These are phyloP conservation scores for Brachionus asplanchnoidis DNA, from an alignment of 1,140 invertebrate species.

Conservation along the genomic window DNA sequence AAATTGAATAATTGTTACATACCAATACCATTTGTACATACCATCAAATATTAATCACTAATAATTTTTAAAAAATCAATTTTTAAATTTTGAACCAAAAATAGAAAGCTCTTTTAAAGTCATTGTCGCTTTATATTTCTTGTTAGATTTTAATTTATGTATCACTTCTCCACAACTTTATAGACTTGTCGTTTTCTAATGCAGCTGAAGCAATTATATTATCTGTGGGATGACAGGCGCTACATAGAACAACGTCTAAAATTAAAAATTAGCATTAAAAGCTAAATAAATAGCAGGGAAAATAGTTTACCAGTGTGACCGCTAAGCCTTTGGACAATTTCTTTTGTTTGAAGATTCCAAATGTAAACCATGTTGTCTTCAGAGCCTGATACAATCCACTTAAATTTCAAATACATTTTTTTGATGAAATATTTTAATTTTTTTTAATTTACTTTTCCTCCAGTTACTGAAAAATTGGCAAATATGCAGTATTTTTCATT, in stretches of 20 bases:
- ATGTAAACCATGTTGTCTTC: slow-evolving; percentile 99
- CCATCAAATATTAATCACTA: not conserved
- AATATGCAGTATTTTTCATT: slow-evolving; percentile 99
- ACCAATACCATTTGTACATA: not conserved
- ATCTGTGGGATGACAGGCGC: slow-evolving; percentile 94
- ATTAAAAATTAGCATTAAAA: slow-evolving; percentile 47
- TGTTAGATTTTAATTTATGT: not conserved
- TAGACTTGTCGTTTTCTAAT: slow-evolving; percentile 96
- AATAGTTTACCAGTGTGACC: slow-evolving; percentile 76
- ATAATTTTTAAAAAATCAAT: not conserved
- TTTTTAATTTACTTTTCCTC: slow-evolving; percentile 74
- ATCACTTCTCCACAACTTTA: slow-evolving; percentile 77
- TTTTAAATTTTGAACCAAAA: slow-evolving; percentile 13
- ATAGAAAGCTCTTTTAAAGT: not conserved
- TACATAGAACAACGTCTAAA: slow-evolving; percentile 89
- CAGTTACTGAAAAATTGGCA: slow-evolving; percentile 98
- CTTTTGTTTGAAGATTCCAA: slow-evolving; percentile 99
- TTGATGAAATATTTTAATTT: slow-evolving; percentile 21
- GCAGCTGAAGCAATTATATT: slow-evolving; percentile 98
- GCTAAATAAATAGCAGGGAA: not conserved
- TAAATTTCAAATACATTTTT: slow-evolving; percentile 50
- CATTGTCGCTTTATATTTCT: slow-evolving; percentile 1
- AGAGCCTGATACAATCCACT: slow-evolving; percentile 99
- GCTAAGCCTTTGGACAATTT: slow-evolving; percentile 93
- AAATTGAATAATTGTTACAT: not conserved